Base-by-base conservation (phyloP, 2,797 vertebrate species). In the Sorex maritimensis region DNA sequence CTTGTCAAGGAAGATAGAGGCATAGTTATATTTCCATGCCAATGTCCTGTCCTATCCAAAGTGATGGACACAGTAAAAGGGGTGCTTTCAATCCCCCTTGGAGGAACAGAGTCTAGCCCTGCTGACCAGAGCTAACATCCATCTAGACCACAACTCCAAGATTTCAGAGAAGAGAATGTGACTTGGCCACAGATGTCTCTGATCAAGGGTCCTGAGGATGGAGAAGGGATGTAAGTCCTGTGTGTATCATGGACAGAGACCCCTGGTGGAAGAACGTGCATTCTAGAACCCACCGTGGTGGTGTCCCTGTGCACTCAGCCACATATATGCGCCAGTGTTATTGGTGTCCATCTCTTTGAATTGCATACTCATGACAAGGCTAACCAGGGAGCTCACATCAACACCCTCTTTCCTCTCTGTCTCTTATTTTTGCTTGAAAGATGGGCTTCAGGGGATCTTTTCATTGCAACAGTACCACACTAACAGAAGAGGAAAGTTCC, bases 361-460 rank as follows among this genome's bases (percentile, higher is more conserved):
- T 61, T 79, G 17, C 49, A n/a, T 19, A n/a, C 34, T 52, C n/a
- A 13, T 38, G 86, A 63, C 2, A 8, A 91, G 5, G 84, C 24
- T 30, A 21, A 44, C 19, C n/a, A 83, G 80, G 44, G 14, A 73
- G 26, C 69, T 61, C 24, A 61, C 73, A 88, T 65, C 81, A 63
- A 17, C 23, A 10, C 10, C n/a, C 21, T 28, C 11, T 11, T 4
- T 14, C 55, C 41, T 19, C 41, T 21, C 15, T 24, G 46, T 38
- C 88, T 69, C 58, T 91, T 55, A 81, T 46, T 71, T 65, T 28
- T 90, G 49, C 15, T 88, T 90, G 44, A 75, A 81, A 55, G 58
- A 44, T 55, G 41, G 2, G 55, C 77, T 38, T 1, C 5, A 73
- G 67, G n/a, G 5, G 21, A 91, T 17, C 30, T 92, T 93, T 52